Conservation (phyloP, 1,140 invertebrate genomes). For the Sweltsa coloradensis region DNA sequence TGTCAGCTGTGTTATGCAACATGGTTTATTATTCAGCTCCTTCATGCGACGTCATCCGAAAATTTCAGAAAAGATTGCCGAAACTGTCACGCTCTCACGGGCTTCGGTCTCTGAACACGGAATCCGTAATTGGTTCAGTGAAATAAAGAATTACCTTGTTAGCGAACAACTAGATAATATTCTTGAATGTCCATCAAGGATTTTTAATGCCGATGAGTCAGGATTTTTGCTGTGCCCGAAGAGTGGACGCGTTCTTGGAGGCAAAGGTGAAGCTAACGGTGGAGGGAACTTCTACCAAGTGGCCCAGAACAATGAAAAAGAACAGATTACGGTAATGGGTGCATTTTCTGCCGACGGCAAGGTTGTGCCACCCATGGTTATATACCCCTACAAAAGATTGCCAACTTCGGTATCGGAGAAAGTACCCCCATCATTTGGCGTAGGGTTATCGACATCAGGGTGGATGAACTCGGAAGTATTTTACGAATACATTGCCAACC, state of each 20-base stretch:
- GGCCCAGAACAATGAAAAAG: not conserved
- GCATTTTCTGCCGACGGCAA: conserved; percentile 21
- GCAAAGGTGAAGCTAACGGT: too few relatives aligned
- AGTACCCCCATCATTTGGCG: conserved; percentile 18
- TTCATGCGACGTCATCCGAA: conserved; percentile 26
- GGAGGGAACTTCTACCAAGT: not conserved
- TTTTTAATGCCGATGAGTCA: conserved; percentile 21
- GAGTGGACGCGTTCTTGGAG: conserved; percentile 18
- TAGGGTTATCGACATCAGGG: conserved; percentile 17
- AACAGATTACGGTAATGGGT: conserved; percentile 16
- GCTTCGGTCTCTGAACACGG: conserved; percentile 22
- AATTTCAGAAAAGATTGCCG: conserved; percentile 20
- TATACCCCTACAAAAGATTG: conserved; percentile 14
- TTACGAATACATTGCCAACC: conserved; percentile 21
- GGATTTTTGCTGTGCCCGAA: conserved; percentile 19
- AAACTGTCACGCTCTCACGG: conserved; percentile 24
- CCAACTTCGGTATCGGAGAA: conserved; percentile 11
- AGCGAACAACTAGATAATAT: conserved; percentile 17
- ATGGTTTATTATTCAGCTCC: too few relatives aligned
- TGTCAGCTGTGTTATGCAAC: too few relatives aligned
- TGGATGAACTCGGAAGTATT: conserved; percentile 20
- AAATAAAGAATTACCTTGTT: conserved; percentile 21
- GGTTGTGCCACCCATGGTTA: conserved; percentile 15
- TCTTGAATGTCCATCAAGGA: conserved; percentile 19
- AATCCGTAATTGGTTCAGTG: conserved; percentile 25